Evolutionary conservation across 2,888 invertebrate genomes (phyloP), one percentile per base, ranked within the genome.

Genomic region (Spialia ferax): DNA sequence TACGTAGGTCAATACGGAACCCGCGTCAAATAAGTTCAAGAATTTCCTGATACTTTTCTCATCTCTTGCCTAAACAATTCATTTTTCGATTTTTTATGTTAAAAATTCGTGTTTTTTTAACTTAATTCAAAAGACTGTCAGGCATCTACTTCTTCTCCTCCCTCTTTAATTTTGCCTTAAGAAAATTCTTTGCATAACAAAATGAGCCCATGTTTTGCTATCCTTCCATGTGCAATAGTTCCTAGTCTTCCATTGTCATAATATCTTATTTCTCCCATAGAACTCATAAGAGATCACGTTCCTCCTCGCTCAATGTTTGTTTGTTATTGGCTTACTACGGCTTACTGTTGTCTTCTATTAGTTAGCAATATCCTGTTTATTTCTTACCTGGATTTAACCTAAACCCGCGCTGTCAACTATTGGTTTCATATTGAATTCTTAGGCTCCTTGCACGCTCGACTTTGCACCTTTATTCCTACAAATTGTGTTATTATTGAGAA

Each of bases 381-480:
- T 60, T 60, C 45, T 60, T 38, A 60, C 59, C 26, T 60, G 59
- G 59, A 15, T 60, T 60, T 45, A 26, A 26, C 26, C 35, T 59
- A 59, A 59, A 38, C 59, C 38, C 59, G 45, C 11, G 13, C 26
- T 45, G 59, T 18, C 60, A 45, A 48, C 60, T 60, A 60, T 60
- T 45, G 60, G 26, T 60, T 60, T 60, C 45, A 60, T 60, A 60
- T 60, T 60, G 60, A 60, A 60, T 60, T 29, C 26, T 45, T 45
- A 26, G 29, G 60, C 10, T 4, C 15, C 45, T 15, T 60, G 15
- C 29, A 48, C 45, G 15, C 18, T 18, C 5, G 20, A 3, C 22
- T 50, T 6, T 11, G 32, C 11, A 32, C n/a, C 4, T 38, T 38
- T 38, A n/a, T 38, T n/a, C 38, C 6, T 38, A n/a, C 13, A n/a